Conservation (phyloP, 1,140 invertebrate species). For the Hylaeus anthracinus region DNA sequence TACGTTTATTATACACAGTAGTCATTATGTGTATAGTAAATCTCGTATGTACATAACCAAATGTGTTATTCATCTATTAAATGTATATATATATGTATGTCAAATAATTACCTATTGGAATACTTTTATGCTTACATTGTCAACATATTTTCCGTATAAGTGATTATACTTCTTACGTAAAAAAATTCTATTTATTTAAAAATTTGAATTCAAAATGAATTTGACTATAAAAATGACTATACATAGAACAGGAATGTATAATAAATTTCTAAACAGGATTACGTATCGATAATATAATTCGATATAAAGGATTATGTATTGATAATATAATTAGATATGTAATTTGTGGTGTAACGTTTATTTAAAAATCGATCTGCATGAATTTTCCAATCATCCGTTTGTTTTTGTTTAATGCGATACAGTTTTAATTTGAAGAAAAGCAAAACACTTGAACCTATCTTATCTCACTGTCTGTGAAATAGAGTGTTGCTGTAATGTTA, state of each 20-base stretch:
- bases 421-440: constrained; percentile 11
- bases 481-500: constrained; percentile 29
- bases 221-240: not conserved
- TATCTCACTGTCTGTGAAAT: constrained; percentile 32
- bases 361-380: constrained; percentile 16
- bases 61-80: constrained; percentile 3
- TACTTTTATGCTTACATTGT: not conserved
- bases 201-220: not conserved
- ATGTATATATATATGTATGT: constrained; percentile 12
- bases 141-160: not conserved
- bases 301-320: constrained; percentile 7
- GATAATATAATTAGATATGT: not conserved
- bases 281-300: constrained; percentile 7
- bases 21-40: constrained; percentile 6
- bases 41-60: constrained; percentile 27
- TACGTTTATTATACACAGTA: not conserved
- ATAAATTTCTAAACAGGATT: not conserved
- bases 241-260: not conserved
- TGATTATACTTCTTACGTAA: not conserved
- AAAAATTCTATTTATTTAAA: not conserved
- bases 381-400: constrained; percentile 10
- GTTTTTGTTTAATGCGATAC: constrained; percentile 3
- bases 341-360: constrained; percentile 6
- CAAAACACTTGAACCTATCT: constrained; percentile 27
- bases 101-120: constrained; percentile 16